Conservation (phyloP, 2,113 vertebrate genomes). For the Catagonus wagneri region DNA sequence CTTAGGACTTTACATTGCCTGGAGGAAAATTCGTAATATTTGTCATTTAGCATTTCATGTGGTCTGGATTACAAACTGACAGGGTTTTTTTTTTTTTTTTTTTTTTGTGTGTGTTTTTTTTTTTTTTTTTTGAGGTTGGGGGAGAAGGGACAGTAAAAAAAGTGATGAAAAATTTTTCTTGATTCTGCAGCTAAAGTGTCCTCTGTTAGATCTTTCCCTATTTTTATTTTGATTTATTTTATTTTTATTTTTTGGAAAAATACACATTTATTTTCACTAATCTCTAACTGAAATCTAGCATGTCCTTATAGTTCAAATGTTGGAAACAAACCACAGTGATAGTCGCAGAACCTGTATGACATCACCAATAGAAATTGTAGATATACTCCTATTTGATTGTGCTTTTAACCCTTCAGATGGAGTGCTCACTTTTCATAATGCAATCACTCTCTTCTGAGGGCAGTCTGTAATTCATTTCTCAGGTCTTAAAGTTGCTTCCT, state of each 20-base stretch:
- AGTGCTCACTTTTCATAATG: neutral
- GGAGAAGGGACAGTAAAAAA: neutral
- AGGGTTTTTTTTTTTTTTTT: neutral
- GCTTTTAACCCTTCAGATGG: neutral
- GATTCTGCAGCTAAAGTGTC: neutral
- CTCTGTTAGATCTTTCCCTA: constrained; percentile 10
- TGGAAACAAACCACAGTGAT: neutral
- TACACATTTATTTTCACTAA: neutral
- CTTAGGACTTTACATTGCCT: constrained; percentile 35
- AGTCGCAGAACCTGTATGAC: neutral
- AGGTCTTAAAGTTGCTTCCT: neutral
- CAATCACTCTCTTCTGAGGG: neutral
- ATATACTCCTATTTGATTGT: neutral
- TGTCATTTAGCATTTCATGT: constrained; percentile 49
- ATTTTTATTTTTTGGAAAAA: neutral
- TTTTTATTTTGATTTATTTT: neutral
- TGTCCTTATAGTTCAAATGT: neutral
- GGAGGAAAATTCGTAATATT: constrained; percentile 10
- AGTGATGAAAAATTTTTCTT: neutral
- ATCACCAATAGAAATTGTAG: neutral
- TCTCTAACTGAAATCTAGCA: neutral
- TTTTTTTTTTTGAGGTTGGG: neutral
- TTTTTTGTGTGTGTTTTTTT: neutral
- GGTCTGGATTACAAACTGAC: neutral
- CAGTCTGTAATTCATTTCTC: neutral